Base-by-base conservation (phyloP, 2,113 vertebrate species). In the Planiliza haematocheilus region DNA sequence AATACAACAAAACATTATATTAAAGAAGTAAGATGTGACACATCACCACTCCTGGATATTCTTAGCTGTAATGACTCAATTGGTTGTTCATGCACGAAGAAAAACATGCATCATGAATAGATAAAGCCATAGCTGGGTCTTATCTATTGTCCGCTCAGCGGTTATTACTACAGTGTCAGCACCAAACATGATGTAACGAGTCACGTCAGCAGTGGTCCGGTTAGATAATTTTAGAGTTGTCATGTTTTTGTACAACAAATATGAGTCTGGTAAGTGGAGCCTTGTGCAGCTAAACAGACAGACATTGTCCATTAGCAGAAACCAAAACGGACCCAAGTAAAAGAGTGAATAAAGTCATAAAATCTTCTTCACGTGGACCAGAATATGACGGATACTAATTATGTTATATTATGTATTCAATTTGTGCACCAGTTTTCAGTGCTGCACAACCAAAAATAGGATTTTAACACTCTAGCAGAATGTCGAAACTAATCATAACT, bases 161-260 rank as follows among this genome's bases (percentile, higher is more conserved):
- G 16, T 48, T 30, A 39, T 49, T 74, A 6, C 21, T n/a, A 34
- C 46, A 34, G 41, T 8, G 34, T 66, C 55, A 48, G 43, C 43
- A 63, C 16, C 46, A 21, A 49, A 39, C n/a, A 18, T 70, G 10
- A 61, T 51, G 43, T 50, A 18, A 50, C 42, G 5, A 2, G 24
- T 30, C 24, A 30, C 24, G 24, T 30, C 24, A 30, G 24, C 5
- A 30, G 5, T 5, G 24, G 24, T 30, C 24, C 5, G 24, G 57
- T 30, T 38, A 48, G 20, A 52, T 20, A 2, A 30, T 48, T 45
- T 53, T 1, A 48, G 20, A 34, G 17, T 5, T 49, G 16, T 58
- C 10, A 45, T 52, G 7, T 55, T 55, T 53, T 16, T 42, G 49
- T 30, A 52, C 3, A n/a, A 7, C 16, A 7, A 45, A 45, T 42